Evolutionary conservation across 2,888 invertebrate genomes (phyloP), one percentile per base, ranked within the genome.

Genomic region (Colostygia pectinataria): DNA sequence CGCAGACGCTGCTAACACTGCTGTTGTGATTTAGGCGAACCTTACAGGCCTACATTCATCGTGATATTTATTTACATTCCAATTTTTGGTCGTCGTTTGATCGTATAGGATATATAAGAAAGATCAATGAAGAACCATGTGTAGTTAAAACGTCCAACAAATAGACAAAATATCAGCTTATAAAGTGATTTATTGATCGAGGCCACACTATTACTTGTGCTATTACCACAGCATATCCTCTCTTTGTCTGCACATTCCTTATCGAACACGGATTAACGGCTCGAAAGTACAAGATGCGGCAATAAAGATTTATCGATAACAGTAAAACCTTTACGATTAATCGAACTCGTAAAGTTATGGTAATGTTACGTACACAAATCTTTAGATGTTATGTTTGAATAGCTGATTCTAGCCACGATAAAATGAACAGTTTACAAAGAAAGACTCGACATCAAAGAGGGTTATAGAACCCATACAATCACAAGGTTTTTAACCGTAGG

Each of bases 191-290:
- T 38, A 42, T 15, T 12, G 27, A 45, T 28, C 37, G 15, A 29
- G 20, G 29, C 31, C 34, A 55, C 48, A 52, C 62, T 64, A 68
- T 66, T 60, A 61, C 55, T 56, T 55, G 68, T n/a, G n/a, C n/a
- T n/a, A n/a, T n/a, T n/a, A n/a, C n/a, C n/a, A n/a, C n/a, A n/a
- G 70, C 73, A 77, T 71, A 73, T 57, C 55, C 57, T 63, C 57
- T 71, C 66, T 74, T 73, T 65, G 65, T 59, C 66, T 70, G 66
- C 71, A 70, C 67, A 69, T 74, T 64, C 57, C 50, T 57, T 45
- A 55, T 53, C 54, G 42, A 54, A 57, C 54, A 55, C 51, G 55
- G 58, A 53, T 57, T 59, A 55, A 59, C 53, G 59, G 53, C 58
- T 59, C 55, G 49, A 62, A 63, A 63, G 59, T 57, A 57, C 49